phyloP scores from a whole-genome alignment of 1,140 invertebrate genomes.

The Ditylenchus dipsaci region DNA sequence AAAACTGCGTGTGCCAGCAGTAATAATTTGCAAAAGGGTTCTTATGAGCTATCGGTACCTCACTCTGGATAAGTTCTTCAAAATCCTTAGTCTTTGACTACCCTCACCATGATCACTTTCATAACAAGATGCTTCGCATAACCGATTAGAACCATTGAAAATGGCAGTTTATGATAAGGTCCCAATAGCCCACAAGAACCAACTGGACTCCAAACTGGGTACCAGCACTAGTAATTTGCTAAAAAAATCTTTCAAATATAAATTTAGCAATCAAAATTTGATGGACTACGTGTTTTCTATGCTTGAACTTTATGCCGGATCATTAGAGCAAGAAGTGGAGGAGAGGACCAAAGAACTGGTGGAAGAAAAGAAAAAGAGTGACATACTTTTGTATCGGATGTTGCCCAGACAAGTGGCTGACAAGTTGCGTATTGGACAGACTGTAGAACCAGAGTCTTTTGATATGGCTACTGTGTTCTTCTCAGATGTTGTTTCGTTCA shows the following conservation, averaged over 20 bases:
- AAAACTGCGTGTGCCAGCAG: too few relatives aligned
- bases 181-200: too few relatives aligned
- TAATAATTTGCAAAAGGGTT: too few relatives aligned
- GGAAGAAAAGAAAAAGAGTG: slow-evolving; percentile 93
- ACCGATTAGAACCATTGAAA: too few relatives aligned
- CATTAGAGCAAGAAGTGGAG: slow-evolving; percentile 76
- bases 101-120: too few relatives aligned
- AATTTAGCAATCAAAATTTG: slow-evolving; percentile 28
- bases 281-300: slow-evolving; percentile 45
- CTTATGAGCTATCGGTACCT: too few relatives aligned
- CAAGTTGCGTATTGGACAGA: slow-evolving; percentile 53
- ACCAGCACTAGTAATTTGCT: too few relatives aligned
- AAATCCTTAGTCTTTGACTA: not conserved
- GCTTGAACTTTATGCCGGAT: slow-evolving; percentile 66
- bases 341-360: slow-evolving; percentile 85
- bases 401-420: slow-evolving; percentile 66
- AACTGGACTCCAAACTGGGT: too few relatives aligned
- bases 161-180: too few relatives aligned
- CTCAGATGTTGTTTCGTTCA: slow-evolving; percentile 65
- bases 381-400: slow-evolving; percentile 80
- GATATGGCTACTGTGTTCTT: slow-evolving; percentile 70
- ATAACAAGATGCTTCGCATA: too few relatives aligned
- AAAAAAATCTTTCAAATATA: too few relatives aligned
- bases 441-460: slow-evolving; percentile 54
- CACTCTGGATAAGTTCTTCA: too few relatives aligned